These are phyloP conservation scores for Macrotus californicus DNA, from an alignment of 2,113 vertebrate species.

Conservation along the genomic window DNA sequence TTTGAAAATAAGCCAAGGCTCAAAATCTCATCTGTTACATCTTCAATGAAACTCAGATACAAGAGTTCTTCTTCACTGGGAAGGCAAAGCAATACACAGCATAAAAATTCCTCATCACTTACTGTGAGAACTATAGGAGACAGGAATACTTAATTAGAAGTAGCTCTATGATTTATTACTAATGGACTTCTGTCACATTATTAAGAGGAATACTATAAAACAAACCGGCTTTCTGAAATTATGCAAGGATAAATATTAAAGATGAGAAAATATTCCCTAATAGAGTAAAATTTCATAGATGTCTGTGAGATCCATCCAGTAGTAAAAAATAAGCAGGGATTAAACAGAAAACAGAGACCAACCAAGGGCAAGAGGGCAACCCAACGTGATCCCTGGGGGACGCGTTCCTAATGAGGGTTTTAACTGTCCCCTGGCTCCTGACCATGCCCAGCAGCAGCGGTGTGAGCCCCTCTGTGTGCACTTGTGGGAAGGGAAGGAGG, in stretches of 20 bases:
- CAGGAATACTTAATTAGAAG: not conserved
- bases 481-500: not conserved
- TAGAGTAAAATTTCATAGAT: not conserved
- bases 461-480: fast-evolving
- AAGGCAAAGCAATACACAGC: constrained; percentile 45
- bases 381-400: not conserved
- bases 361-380: not conserved
- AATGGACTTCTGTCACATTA: not conserved
- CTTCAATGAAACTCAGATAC: constrained; percentile 92
- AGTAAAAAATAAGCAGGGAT: not conserved
- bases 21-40: constrained; percentile 93
- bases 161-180: not conserved
- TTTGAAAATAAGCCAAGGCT: constrained; percentile 89
- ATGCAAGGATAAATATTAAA: not conserved
- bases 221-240: not conserved
- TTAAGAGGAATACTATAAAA: not conserved
- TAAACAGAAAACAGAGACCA: not conserved
- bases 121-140: not conserved
- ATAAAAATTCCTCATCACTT: not conserved
- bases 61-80: constrained; percentile 90
- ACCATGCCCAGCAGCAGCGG: not conserved
- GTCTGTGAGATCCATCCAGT: not conserved
- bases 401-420: fast-evolving
- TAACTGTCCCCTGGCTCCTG: not conserved
- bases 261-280: not conserved